These are phyloP conservation scores for Empis livida DNA, from an alignment of 2,888 invertebrate genomes.

Conservation along the genomic window DNA sequence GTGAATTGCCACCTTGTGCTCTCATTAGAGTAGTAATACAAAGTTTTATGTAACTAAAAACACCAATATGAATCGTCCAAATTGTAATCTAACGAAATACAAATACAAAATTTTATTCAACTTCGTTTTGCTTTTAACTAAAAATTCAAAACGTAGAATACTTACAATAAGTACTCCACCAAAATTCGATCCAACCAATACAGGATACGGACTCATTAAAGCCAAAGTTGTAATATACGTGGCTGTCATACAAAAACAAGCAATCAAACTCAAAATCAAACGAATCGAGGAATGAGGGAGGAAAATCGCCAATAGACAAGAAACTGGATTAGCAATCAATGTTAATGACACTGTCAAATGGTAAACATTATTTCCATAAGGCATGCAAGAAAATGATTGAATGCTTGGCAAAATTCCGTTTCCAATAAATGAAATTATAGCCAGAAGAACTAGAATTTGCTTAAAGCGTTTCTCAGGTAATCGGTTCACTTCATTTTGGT, in stretches of 20 bases:
- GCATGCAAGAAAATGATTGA: constrained; percentile 59
- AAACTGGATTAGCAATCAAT: constrained; percentile 58
- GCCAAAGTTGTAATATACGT: constrained; percentile 52
- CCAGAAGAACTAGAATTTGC: constrained; percentile 27
- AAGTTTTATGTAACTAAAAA: constrained; percentile 58
- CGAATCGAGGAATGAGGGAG: constrained; percentile 35
- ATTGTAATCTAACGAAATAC: constrained; percentile 38
- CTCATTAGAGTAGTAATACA: constrained; percentile 55
- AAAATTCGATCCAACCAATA: constrained; percentile 37
- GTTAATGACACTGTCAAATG: constrained; percentile 57
- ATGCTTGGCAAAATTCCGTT: constrained; percentile 61
- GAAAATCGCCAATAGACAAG: constrained; percentile 46
- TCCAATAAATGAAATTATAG: constrained; percentile 44
- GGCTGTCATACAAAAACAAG: constrained; percentile 38
- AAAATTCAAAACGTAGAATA: too few relatives aligned
- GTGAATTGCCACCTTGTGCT: constrained; percentile 48
- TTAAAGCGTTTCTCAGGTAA: background rate
- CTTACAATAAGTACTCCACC: constrained; percentile 52
- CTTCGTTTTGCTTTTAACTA: too few relatives aligned
- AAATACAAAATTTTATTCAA: constrained; percentile 3
- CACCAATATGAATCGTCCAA: constrained; percentile 49
- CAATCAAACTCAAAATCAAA: constrained; percentile 35
- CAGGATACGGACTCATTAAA: constrained; percentile 52
- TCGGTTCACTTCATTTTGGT: too few relatives aligned
- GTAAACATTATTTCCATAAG: constrained; percentile 58